Base-by-base conservation (phyloP, 1,140 invertebrate genomes). In the Scylla paramamosain region DNA sequence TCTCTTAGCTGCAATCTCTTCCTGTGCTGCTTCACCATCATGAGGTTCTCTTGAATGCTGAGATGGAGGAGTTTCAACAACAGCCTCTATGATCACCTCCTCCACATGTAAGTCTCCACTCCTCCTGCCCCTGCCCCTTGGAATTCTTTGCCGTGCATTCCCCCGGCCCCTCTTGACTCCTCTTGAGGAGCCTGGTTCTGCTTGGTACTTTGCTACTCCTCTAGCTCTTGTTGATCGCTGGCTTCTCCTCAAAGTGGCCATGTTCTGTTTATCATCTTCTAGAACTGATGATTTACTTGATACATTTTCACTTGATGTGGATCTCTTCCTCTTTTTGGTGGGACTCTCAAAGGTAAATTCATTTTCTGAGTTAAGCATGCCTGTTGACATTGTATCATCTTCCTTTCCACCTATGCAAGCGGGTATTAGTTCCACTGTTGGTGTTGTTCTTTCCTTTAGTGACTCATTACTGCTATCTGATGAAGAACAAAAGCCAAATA, bases 281-380 rank as follows among this genome's bases (percentile, higher is more conserved):
- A 2, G 20, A n/a, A 20, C 1, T 12, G 67, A 77, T 2, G 25
- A 20, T 3, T 77, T 77, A 77, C 25, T 77, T 12, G 67, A 77
- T 7, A 0, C 6, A n/a, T 20, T n/a, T 25, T 77, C 67, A n/a
- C 67, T 20, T 77, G 25, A 12, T 0, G 8, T 20, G 1, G 8
- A 77, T 25, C 6, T 7, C 20, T 77, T 77, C 67, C n/a, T n/a
- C n/a, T 77, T 77, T n/a, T n/a, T 25, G 67, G 25, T 3, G 25
- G 67, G 25, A 87, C 20, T 87, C 7, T 87, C 67, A 16, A 12
- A 31, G 7, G 77, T 77, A 29, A 87, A 91, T 28, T 94, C 93
- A 82, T 91, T 87, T 83, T 90, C 88, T 29, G 93, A 94, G 12
- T 87, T 59, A 94, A 91, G 67, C 1, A 90, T 88, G n/a, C 46